Percentiles rank a stretch among this genome's conserved stretches.
phyloP scores from a whole-genome alignment of 53 echinoderm and acorn worm species.

The Holothuria scabra region DNA sequence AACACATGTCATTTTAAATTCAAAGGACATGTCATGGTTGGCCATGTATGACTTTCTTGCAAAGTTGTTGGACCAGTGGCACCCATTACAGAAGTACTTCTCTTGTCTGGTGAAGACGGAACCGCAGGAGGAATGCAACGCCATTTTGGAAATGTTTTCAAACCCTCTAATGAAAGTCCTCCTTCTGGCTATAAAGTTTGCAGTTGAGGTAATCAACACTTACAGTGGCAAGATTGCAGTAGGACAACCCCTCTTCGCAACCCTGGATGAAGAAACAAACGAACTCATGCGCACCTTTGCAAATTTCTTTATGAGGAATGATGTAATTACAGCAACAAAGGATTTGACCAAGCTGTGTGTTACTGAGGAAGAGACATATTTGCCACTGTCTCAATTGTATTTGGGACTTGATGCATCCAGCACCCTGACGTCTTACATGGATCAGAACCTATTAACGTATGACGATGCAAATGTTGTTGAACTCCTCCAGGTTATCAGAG shows the following conservation, averaged over 20 bases:
- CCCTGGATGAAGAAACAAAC: neutral
- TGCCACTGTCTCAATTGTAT: constrained; percentile 8
- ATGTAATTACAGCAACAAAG: neutral
- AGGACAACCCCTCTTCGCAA: neutral
- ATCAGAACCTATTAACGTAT: neutral
- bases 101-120: neutral
- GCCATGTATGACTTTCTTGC: neutral
- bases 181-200: neutral
- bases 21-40: neutral
- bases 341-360: neutral
- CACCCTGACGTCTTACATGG: constrained; percentile 10
- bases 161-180: constrained; percentile 6
- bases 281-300: constrained; percentile 10
- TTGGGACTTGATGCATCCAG: constrained; percentile 20
- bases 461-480: neutral
- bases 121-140: neutral
- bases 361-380: neutral
- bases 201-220: neutral
- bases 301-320: constrained; percentile 17
- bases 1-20: neutral
- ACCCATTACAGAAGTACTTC: neutral
- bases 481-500: neutral
- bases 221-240: neutral
- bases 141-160: neutral
- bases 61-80: constrained; percentile 13